Percentiles rank a stretch among this genome's conserved stretches.
Evolutionary conservation across 2,113 vertebrate genomes (phyloP).

Genomic region (Illadopsis cleaveri): DNA sequence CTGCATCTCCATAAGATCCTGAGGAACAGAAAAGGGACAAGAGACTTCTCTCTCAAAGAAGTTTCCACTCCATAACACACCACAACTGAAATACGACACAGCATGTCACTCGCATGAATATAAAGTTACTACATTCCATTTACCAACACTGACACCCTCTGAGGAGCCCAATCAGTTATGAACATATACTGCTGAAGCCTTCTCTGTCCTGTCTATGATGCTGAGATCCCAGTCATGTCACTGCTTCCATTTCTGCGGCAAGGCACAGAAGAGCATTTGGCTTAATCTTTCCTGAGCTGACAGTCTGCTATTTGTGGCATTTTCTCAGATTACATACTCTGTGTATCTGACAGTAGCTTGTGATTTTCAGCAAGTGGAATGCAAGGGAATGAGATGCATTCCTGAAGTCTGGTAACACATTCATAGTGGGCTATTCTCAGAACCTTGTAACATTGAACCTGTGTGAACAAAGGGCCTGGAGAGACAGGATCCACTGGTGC

Average conservation of each 20-base stretch:
- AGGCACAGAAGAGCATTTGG: conserved; percentile 32
- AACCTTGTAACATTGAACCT: neutral
- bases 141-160: neutral
- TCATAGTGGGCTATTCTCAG: neutral
- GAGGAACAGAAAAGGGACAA: neutral
- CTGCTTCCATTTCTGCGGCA: neutral
- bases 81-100: neutral
- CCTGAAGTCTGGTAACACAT: neutral
- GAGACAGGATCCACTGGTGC: neutral
- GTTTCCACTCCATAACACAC: neutral
- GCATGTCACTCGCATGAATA: neutral
- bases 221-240: neutral
- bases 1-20: neutral
- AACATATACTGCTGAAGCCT: neutral
- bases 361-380: conserved; percentile 43
- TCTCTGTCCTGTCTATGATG: neutral
- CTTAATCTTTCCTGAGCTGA: conserved; percentile 50
- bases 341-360: conserved; percentile 36
- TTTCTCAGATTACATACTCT: conserved; percentile 28
- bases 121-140: neutral
- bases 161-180: neutral
- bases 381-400: neutral
- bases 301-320: conserved; percentile 57
- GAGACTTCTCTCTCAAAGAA: neutral
- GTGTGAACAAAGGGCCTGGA: neutral